phyloP scores from a whole-genome alignment of 2,113 vertebrate genomes.

The Sebastes schlegelii region DNA sequence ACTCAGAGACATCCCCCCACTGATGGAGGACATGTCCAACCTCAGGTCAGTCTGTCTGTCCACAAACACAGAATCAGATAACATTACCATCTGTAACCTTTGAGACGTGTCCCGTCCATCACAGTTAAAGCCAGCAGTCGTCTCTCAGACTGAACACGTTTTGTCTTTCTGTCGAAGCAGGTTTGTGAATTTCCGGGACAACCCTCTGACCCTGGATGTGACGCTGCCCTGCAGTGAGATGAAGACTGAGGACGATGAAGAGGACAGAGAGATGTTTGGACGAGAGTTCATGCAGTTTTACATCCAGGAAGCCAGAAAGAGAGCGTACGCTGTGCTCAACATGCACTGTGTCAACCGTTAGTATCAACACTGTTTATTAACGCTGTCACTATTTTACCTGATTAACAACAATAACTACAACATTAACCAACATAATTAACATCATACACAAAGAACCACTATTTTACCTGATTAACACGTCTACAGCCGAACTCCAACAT shows the following conservation, averaged over 20 bases:
- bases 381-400: too few species aligned
- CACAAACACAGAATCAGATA: background rate
- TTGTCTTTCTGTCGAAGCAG: slow-evolving; percentile 70
- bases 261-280: slow-evolving; percentile 91
- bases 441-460: too few species aligned
- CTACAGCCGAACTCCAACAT: too few species aligned
- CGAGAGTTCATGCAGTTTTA: slow-evolving; percentile 93
- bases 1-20: slow-evolving; percentile 88
- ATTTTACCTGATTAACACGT: too few species aligned
- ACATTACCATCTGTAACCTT: background rate
- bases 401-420: too few species aligned
- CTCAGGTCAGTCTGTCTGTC: slow-evolving; percentile 84
- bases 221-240: slow-evolving; percentile 76
- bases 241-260: slow-evolving; percentile 81
- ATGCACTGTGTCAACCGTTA: slow-evolving; percentile 60
- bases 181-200: slow-evolving; percentile 98
- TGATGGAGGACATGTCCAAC: slow-evolving; percentile 90
- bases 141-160: background rate
- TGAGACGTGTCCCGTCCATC: background rate
- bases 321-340: slow-evolving; percentile 76
- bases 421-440: too few species aligned
- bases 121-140: background rate
- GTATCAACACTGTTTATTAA: slow-evolving; percentile 1
- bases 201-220: slow-evolving; percentile 90
- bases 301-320: slow-evolving; percentile 87